These are phyloP conservation scores for Calyptomena viridis DNA, from an alignment of 2,113 vertebrate species.

Conservation along the genomic window DNA sequence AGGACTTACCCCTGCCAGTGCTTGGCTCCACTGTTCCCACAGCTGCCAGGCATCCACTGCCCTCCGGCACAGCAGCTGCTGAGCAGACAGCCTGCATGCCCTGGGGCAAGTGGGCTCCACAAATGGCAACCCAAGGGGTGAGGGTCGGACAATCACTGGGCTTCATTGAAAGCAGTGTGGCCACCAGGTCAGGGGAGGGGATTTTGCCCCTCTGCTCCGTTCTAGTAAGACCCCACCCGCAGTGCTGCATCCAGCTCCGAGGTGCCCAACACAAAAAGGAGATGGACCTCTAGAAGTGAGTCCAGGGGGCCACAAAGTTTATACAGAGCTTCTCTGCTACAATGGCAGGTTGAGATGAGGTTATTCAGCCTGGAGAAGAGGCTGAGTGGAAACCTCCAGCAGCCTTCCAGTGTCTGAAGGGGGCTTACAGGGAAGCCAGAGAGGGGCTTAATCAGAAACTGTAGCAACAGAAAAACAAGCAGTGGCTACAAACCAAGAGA, in stretches of 20 bases:
- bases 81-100: neutral
- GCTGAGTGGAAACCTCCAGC: neutral
- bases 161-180: neutral
- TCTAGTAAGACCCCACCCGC: neutral
- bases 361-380: neutral
- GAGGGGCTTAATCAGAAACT: neutral
- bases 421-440: neutral
- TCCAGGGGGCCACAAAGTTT: neutral
- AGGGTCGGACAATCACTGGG: neutral
- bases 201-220: neutral
- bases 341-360: neutral
- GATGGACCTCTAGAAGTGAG: neutral
- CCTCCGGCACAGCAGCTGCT: neutral
- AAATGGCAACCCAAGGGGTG: neutral
- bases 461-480: neutral
- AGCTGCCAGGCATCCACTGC: neutral
- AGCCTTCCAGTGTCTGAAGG: neutral
- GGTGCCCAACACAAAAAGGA: fast-evolving
- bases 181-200: neutral
- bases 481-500: neutral
- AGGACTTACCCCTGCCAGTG: neutral
- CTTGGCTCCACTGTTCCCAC: neutral
- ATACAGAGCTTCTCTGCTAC: neutral
- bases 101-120: fast-evolving
- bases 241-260: neutral